These are phyloP conservation scores for Trissolcus japonicus DNA, from an alignment of 2,888 invertebrate genomes.

Conservation along the genomic window DNA sequence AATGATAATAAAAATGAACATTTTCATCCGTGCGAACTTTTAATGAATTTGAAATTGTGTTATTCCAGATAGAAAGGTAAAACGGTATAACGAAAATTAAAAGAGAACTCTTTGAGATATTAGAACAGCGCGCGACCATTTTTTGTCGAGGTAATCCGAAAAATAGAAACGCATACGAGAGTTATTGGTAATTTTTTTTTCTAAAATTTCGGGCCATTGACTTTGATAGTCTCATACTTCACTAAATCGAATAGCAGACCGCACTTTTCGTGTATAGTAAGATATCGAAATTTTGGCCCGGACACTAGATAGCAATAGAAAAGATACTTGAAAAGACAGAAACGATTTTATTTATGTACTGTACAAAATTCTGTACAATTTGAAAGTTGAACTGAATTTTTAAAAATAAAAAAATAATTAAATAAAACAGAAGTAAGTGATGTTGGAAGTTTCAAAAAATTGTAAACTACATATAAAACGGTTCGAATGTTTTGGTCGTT, in stretches of 20 bases:
- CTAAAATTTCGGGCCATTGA: conserved; percentile 72
- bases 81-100: neutral
- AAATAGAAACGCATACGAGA: conserved; percentile 67
- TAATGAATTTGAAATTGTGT: conserved; percentile 9
- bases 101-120: conserved; percentile 13
- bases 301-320: conserved; percentile 45
- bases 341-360: conserved; percentile 7
- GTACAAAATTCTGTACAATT: too few species aligned
- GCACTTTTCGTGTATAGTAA: conserved; percentile 36
- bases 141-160: conserved; percentile 19
- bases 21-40: neutral
- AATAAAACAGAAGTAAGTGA: too few species aligned
- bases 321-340: conserved; percentile 43
- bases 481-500: conserved; percentile 48
- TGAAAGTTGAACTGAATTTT: neutral
- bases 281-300: conserved; percentile 54
- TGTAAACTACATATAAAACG: too few species aligned
- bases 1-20: too few species aligned
- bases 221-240: conserved; percentile 75
- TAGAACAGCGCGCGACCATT: conserved; percentile 4
- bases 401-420: too few species aligned
- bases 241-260: conserved; percentile 60
- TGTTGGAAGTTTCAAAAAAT: too few species aligned
- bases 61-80: conserved; percentile 18
- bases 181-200: conserved; percentile 75